Evolutionary conservation across 2,113 vertebrate species (phyloP).

Genomic region (Lamprotornis superbus): DNA sequence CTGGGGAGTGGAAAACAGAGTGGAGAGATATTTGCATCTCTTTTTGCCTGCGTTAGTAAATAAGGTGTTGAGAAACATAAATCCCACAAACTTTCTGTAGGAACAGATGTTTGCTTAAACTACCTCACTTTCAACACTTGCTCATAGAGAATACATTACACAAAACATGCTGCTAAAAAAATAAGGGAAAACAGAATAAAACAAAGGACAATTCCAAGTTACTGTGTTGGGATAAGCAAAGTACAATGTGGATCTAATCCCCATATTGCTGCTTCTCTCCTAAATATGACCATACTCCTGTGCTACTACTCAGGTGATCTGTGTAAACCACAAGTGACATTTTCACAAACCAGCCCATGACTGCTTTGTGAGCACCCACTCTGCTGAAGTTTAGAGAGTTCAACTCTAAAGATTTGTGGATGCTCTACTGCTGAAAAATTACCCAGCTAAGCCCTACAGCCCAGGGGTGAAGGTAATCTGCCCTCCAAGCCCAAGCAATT

Average conservation of each 20-base stretch:
- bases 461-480: neutral
- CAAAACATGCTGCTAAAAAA: neutral
- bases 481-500: neutral
- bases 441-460: neutral
- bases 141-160: neutral
- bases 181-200: neutral
- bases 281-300: neutral
- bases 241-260: neutral
- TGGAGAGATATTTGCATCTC: neutral
- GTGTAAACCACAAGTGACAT: neutral
- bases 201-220: neutral
- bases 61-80: neutral
- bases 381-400: neutral
- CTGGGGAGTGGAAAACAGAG: rapidly evolving
- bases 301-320: too few relatives aligned
- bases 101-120: neutral
- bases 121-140: neutral
- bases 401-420: neutral
- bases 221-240: neutral
- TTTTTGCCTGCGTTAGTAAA: neutral
- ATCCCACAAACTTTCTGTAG: neutral
- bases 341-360: neutral
- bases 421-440: neutral
- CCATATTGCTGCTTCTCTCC: neutral
- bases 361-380: neutral